Evolutionary conservation across 2,888 invertebrate genomes (phyloP), one percentile per base, ranked within the genome.

Genomic region (Drosophila merina): DNA sequence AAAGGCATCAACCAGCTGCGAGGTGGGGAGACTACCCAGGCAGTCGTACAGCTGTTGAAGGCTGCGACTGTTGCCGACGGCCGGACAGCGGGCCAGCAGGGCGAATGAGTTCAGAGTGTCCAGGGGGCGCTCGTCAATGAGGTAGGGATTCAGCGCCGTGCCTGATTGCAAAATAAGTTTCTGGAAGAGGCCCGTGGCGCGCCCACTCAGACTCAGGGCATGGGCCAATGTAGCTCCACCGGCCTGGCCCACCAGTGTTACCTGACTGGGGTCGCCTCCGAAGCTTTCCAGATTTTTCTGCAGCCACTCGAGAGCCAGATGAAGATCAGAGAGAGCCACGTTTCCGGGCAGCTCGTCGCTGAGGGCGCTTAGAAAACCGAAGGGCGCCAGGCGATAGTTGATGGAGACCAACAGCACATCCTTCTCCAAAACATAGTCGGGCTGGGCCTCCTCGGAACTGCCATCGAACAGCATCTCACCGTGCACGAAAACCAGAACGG

Each of bases 231-330:
- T 91, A 2, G 92, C 93, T 1, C 93, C 93, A 47, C 93, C 93
- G 25, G 93, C 93, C 77, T 94, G 93, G 1, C 93, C 93, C 47
- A 93, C 90, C 3, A 93, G 77, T 0, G 93, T 93, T 0, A 94
- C 91, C 33, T 87, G 86, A 5, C 81, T 75, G 4, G 92, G 88
- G 76, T 93, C 91, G 1, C 93, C 94, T 30, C 93, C 93, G 71
- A 94, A 93, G 40, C 86, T 69, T 2, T 70, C 77, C 12, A 93
- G 92, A 77, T 93, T 88, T 12, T 91, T 88, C 12, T 92, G 90
- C 12, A 93, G 91, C 93, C 93, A 94, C 59, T 92, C 85, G 40
- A 93, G 78, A 0, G 93, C 93, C 76, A 92, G 70, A 4, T 93
- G 87, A 57, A 93, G 90, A 77, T 94, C 94, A 31, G 93, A 88